Percentiles rank a stretch among this genome's conserved stretches.
Evolutionary conservation across 1,140 invertebrate genomes (phyloP).

Genomic region (Polypedilum pembai): DNA sequence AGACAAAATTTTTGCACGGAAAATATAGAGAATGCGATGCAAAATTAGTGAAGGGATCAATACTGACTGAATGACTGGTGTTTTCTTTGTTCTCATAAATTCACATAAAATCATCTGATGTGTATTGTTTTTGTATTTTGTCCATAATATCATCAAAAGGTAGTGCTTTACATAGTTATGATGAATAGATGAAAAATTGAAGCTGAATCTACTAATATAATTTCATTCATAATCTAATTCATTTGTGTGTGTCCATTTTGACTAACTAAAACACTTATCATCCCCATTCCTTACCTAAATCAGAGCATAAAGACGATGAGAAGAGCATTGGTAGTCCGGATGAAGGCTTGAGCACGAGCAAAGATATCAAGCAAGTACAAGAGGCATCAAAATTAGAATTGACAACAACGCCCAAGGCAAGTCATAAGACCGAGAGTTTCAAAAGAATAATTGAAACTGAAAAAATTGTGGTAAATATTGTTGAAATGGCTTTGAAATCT

Average conservation of each 20-base stretch:
- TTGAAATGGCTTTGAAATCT: neutral
- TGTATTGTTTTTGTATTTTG: neutral
- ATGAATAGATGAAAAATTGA: neutral
- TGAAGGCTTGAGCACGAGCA: neutral
- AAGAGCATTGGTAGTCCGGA: neutral
- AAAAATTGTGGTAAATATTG: constrained; percentile 23
- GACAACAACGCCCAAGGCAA: neutral
- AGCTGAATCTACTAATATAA: neutral
- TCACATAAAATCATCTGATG: neutral
- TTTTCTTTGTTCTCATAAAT: neutral
- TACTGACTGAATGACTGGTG: neutral
- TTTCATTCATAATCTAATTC: neutral
- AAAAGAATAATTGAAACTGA: constrained; percentile 21
- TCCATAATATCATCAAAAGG: neutral
- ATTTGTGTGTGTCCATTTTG: neutral
- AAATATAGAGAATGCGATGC: neutral
- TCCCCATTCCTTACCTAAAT: neutral
- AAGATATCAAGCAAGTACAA: neutral
- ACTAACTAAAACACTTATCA: neutral
- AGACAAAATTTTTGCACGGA: neutral
- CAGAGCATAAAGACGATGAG: constrained; percentile 6
- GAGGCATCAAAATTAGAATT: neutral
- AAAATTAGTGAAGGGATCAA: neutral
- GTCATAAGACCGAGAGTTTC: neutral
- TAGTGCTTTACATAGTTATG: neutral